These are phyloP conservation scores for Serranus cabrilla DNA, from an alignment of 2,797 vertebrate genomes.

Conservation along the genomic window DNA sequence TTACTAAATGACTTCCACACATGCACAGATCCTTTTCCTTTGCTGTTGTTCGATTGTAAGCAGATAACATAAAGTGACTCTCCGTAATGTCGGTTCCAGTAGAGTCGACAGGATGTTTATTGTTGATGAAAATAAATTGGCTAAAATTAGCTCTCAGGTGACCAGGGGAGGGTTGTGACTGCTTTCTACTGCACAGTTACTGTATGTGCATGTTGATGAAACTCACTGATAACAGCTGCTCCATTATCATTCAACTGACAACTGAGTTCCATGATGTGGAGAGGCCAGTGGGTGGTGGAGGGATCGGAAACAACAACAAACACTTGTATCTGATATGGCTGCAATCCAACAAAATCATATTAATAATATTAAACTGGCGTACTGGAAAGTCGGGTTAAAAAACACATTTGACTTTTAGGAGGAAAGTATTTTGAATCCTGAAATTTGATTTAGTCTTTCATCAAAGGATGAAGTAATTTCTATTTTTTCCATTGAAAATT, in stretches of 20 bases:
- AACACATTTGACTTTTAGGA: background rate
- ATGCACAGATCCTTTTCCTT: background rate
- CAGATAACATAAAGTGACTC: background rate
- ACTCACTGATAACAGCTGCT: conserved; percentile 31
- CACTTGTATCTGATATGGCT: too few relatives aligned
- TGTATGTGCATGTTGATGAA: conserved; percentile 18
- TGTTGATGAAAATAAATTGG: conserved; percentile 33
- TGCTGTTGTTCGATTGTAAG: background rate
- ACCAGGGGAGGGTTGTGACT: background rate
- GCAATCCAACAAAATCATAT: background rate
- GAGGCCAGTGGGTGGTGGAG: too few relatives aligned
- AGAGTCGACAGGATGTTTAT: conserved; percentile 35
- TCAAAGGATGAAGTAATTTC: background rate
- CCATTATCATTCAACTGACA: conserved; percentile 1
- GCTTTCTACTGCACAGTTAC: background rate
- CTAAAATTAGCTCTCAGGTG: conserved; percentile 53
- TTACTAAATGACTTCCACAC: conserved; percentile 7
- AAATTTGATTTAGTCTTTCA: background rate
- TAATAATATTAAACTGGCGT: background rate
- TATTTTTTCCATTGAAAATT: background rate
- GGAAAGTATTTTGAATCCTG: background rate
- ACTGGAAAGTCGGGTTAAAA: background rate
- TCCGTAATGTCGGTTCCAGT: background rate
- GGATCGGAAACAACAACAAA: too few relatives aligned
- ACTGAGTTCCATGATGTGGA: too few relatives aligned